These are phyloP conservation scores for Parnassius apollo DNA, from an alignment of 2,888 invertebrate species.

Conservation along the genomic window DNA sequence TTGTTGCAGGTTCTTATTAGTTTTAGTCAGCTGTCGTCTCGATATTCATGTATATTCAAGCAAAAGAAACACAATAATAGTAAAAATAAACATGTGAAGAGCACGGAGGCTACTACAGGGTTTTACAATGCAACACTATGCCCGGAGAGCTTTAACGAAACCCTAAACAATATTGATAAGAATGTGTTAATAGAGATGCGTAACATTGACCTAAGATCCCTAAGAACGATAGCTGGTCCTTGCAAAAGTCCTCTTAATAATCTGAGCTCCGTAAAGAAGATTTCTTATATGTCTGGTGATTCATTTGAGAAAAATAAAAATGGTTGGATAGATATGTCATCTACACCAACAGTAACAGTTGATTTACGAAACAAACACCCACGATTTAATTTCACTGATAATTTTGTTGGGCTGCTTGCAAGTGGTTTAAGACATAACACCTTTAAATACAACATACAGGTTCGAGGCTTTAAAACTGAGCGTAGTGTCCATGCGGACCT, in stretches of 20 bases:
- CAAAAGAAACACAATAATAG: conserved; percentile 61
- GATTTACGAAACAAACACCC: conserved; percentile 46
- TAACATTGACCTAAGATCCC: conserved; percentile 51
- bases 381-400: conserved; percentile 53
- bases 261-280: conserved; percentile 50
- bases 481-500: conserved; percentile 85
- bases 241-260: conserved; percentile 37
- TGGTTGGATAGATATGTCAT: conserved; percentile 49
- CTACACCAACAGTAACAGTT: conserved; percentile 47
- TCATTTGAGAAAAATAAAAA: conserved; percentile 71
- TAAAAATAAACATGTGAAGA: conserved; percentile 61
- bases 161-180: conserved; percentile 67
- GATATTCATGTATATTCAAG: conserved; percentile 70
- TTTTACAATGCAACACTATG: conserved; percentile 60
- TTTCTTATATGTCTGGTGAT: conserved; percentile 62
- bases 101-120: conserved; percentile 48
- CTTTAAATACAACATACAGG: conserved; percentile 73
- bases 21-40: conserved; percentile 73
- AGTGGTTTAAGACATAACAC: conserved; percentile 41
- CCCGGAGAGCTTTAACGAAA: conserved; percentile 65
- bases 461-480: conserved; percentile 90
- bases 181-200: conserved; percentile 67
- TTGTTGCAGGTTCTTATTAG: conserved; percentile 77
- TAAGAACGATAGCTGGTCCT: conserved; percentile 44
- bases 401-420: conserved; percentile 53